A percentile compares a stretch with the other conserved stretches of the same genome.
phyloP scores from a whole-genome alignment of 2,113 vertebrate genomes.

The Cairina moschata region DNA sequence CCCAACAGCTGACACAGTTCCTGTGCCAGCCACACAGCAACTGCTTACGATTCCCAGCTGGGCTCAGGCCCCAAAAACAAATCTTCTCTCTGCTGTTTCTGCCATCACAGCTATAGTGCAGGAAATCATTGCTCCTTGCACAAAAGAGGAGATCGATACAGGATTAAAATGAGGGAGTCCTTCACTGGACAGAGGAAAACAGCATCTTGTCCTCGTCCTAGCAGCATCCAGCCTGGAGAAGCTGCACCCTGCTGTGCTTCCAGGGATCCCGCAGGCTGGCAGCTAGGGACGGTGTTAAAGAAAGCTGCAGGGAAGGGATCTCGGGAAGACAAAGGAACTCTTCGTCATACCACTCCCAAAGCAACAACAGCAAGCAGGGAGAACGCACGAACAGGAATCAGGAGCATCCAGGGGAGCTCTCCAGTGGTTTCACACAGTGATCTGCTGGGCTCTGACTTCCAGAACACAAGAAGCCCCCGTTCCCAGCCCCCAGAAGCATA shows the following conservation, averaged over 20 bases:
- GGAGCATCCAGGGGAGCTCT: background rate
- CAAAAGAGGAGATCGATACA: background rate
- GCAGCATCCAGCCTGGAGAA: background rate
- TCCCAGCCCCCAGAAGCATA: slow-evolving; percentile 47
- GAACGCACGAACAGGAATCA: background rate
- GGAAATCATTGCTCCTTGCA: background rate
- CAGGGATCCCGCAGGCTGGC: background rate
- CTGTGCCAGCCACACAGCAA: background rate
- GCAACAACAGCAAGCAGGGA: background rate
- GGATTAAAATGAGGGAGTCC: background rate
- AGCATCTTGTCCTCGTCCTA: background rate
- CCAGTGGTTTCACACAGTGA: background rate
- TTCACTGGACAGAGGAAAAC: background rate
- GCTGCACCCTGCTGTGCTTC: background rate
- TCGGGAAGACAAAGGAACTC: background rate
- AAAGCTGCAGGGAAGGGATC: background rate
- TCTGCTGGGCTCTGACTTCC: background rate
- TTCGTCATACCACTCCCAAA: background rate
- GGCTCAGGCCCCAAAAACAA: rapidly evolving
- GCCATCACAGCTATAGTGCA: background rate
- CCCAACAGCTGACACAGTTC: background rate
- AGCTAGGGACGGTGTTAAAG: background rate
- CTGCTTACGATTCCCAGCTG: background rate
- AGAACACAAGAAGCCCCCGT: no score
- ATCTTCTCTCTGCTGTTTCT: background rate